A percentile compares a stretch with the other conserved stretches of the same genome.
Evolutionary conservation across 2,888 invertebrate genomes (phyloP).

Genomic region (Athrips mouffetella): DNA sequence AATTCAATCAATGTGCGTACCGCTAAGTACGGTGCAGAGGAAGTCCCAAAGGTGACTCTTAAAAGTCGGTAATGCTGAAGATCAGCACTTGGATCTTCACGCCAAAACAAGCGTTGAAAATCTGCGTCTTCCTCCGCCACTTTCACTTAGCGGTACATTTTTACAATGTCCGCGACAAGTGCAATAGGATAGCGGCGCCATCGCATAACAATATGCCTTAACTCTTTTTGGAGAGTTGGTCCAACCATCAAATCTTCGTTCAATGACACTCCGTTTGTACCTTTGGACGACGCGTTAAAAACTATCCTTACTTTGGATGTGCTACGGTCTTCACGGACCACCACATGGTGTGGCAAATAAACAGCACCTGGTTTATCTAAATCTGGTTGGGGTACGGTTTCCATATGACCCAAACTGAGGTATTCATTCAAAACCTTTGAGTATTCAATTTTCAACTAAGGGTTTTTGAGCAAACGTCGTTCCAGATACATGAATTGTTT

Average conservation of each 20-base stretch:
- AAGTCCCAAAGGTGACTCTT: slow-evolving; percentile 33
- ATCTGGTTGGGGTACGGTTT: slow-evolving; percentile 14
- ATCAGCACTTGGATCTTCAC: slow-evolving; percentile 13
- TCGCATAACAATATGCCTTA: slow-evolving; percentile 30
- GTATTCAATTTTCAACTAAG: slow-evolving; percentile 21
- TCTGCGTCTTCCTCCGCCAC: slow-evolving; percentile 27
- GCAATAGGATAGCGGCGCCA: slow-evolving; percentile 28
- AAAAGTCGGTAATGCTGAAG: slow-evolving; percentile 26
- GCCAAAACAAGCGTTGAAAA: slow-evolving; percentile 28
- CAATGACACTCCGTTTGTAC: slow-evolving; percentile 26
- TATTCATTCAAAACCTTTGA: slow-evolving; percentile 25
- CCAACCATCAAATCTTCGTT: slow-evolving; percentile 30
- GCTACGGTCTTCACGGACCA: slow-evolving; percentile 27
- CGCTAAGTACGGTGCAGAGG: slow-evolving; percentile 33
- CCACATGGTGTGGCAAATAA: slow-evolving; percentile 35
- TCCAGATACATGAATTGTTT: slow-evolving; percentile 19
- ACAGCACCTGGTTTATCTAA: slow-evolving; percentile 12
- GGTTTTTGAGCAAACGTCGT: slow-evolving; percentile 16
- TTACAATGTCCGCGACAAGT: slow-evolving; percentile 31
- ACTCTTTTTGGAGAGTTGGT: slow-evolving; percentile 29
- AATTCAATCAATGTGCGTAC: slow-evolving; percentile 32
- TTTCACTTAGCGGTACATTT: slow-evolving; percentile 37
- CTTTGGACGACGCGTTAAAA: slow-evolving; percentile 28
- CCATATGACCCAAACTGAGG: slow-evolving; percentile 23
- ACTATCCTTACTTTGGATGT: slow-evolving; percentile 33